phyloP scores from a whole-genome alignment of 2,113 vertebrate genomes.

The Pandion haliaetus region DNA sequence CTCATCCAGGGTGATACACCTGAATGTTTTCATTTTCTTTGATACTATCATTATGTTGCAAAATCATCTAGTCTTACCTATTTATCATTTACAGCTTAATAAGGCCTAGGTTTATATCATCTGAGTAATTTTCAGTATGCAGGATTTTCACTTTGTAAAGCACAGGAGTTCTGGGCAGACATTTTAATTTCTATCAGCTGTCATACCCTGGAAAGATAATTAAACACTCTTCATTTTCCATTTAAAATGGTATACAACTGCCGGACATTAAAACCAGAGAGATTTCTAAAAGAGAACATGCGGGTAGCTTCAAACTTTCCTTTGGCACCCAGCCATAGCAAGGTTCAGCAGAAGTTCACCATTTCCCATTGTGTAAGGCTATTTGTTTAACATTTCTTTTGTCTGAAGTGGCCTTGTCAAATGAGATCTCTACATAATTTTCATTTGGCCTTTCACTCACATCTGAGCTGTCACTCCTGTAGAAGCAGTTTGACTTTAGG shows the following conservation, averaged over 20 bases:
- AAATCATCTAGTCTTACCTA: neutral
- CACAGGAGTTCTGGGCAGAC: neutral
- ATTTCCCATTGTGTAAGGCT: constrained; percentile 63
- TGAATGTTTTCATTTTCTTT: neutral
- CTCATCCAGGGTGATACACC: neutral
- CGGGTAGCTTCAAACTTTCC: constrained; percentile 52
- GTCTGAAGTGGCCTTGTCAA: constrained; percentile 58
- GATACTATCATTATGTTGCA: neutral
- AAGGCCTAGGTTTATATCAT: neutral
- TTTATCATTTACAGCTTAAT: neutral
- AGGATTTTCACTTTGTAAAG: neutral
- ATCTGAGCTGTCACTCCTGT: neutral
- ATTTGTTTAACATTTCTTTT: constrained; percentile 66
- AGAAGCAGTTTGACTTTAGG: constrained; percentile 5
- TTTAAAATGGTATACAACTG: neutral
- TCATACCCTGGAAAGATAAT: constrained; percentile 34
- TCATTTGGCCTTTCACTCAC: constrained; percentile 47
- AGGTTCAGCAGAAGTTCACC: constrained; percentile 65
- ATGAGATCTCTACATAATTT: constrained; percentile 25
- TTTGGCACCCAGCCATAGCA: constrained; percentile 44
- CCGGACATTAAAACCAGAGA: constrained; percentile 8
- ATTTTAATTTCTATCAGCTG: constrained; percentile 17
- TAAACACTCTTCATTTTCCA: constrained; percentile 12
- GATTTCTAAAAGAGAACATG: constrained; percentile 36
- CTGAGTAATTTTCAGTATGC: neutral